These are phyloP conservation scores for Pyrocoelia pectoralis DNA, from an alignment of 2,888 invertebrate species.

Conservation along the genomic window DNA sequence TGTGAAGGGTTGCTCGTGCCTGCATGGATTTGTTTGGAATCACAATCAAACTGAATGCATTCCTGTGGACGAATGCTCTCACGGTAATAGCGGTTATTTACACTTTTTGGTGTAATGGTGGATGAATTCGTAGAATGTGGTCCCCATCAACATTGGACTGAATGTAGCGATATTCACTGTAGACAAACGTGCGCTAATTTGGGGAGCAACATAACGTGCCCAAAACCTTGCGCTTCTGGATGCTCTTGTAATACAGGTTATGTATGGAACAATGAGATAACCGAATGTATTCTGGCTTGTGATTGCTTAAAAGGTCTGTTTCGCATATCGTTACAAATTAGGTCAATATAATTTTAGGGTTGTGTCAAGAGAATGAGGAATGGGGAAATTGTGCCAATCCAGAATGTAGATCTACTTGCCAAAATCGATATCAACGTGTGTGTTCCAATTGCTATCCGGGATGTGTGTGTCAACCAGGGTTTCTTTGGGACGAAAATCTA, in stretches of 20 bases:
- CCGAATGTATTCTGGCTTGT: neutral
- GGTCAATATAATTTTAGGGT: neutral
- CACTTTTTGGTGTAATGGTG: neutral
- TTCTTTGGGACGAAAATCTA: neutral
- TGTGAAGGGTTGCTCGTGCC: neutral
- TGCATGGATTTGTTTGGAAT: neutral
- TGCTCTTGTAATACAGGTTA: neutral
- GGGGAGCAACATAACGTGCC: neutral
- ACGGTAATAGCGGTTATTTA: neutral
- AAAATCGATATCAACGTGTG: neutral
- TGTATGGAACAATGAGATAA: neutral
- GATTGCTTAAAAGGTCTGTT: neutral
- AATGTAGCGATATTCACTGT: neutral
- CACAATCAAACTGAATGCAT: neutral
- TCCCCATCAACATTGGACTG: neutral
- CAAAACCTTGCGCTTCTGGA: neutral
- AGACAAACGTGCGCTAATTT: neutral
- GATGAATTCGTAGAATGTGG: neutral
- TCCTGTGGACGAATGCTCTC: neutral
- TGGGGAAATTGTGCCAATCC: neutral
- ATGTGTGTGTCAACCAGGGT: neutral
- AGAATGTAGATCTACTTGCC: neutral
- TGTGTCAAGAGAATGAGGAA: neutral
- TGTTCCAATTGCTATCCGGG: neutral
- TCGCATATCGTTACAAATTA: neutral